A percentile compares a stretch with the other conserved stretches of the same genome.
Evolutionary conservation across 2,113 vertebrate species (phyloP).

Genomic region (Dolichotis patagonum): DNA sequence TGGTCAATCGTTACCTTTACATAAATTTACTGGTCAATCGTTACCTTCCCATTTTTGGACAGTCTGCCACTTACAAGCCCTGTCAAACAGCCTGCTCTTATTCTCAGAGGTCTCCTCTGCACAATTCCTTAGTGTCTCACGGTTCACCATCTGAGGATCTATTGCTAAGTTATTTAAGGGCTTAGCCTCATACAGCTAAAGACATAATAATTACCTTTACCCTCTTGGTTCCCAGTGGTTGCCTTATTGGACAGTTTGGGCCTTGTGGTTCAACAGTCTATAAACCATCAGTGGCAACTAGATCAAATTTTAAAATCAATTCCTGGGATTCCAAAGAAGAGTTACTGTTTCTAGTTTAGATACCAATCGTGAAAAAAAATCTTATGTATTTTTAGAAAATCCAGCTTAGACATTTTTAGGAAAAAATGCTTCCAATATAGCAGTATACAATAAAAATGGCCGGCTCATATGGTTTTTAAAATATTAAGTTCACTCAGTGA

Average conservation of each 20-base stretch:
- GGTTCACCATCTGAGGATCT: background rate
- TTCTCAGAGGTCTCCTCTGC: background rate
- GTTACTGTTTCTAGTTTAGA: conserved; percentile 8
- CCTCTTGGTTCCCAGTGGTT: background rate
- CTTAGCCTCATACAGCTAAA: background rate
- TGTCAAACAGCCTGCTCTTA: background rate
- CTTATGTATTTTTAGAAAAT: conserved; percentile 39
- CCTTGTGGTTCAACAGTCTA: background rate
- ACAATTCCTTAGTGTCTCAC: background rate
- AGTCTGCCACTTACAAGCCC: background rate
- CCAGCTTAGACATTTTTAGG: conserved; percentile 33
- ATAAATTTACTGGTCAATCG: background rate
- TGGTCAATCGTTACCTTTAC: background rate
- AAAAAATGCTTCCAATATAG: background rate
- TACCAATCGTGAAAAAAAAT: background rate
- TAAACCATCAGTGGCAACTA: background rate
- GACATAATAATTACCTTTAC: background rate
- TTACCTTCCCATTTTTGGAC: background rate
- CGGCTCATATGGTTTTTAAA: conserved; percentile 27
- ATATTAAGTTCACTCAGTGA: background rate
- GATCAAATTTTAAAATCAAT: conserved; percentile 29
- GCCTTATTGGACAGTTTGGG: background rate
- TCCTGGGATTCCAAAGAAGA: background rate
- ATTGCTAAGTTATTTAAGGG: background rate
- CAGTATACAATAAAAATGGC: background rate